Percentiles rank a stretch among this genome's conserved stretches.
Evolutionary conservation across 2,888 invertebrate species (phyloP).

Genomic region (Automeris io): DNA sequence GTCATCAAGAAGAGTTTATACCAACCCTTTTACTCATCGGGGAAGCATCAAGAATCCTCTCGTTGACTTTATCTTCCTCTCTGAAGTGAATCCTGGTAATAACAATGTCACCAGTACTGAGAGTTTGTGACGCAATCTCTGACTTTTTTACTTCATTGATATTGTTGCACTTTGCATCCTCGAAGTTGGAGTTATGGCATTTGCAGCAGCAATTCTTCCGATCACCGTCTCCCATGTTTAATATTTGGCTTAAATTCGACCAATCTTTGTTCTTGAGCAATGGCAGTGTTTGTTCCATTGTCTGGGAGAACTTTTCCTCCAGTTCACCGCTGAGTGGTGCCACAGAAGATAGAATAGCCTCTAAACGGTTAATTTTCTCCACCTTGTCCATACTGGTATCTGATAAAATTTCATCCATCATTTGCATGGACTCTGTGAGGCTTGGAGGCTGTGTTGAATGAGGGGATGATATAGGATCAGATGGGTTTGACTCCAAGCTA

Average conservation of each 20-base stretch:
- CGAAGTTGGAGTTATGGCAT: constrained; percentile 71
- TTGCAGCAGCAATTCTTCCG: constrained; percentile 73
- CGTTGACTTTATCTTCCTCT: constrained; percentile 67
- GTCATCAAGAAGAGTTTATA: constrained; percentile 67
- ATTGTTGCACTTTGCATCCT: constrained; percentile 59
- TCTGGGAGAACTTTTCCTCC: constrained; percentile 70
- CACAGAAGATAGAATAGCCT: constrained; percentile 89
- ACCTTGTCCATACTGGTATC: constrained; percentile 89
- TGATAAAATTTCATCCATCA: constrained; percentile 90
- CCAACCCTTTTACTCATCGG: constrained; percentile 58
- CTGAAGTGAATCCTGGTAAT: constrained; percentile 86
- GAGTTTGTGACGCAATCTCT: constrained; percentile 86
- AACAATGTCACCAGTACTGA: constrained; percentile 94
- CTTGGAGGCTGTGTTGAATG: constrained; percentile 88
- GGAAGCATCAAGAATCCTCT: constrained; percentile 65
- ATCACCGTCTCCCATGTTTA: constrained; percentile 62
- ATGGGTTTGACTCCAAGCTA: constrained; percentile 87
- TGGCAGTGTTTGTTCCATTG: constrained; percentile 72
- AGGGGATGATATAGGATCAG: constrained; percentile 85
- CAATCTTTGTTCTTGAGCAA: constrained; percentile 73
- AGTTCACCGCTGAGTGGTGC: constrained; percentile 81
- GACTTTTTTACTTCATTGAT: constrained; percentile 63
- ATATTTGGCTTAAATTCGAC: constrained; percentile 70
- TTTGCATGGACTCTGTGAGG: constrained; percentile 92
- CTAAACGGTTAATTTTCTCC: constrained; percentile 90